Percentiles rank a stretch among this genome's conserved stretches.
These are phyloP conservation scores for Nannoperca obscura DNA, from an alignment of 2,797 vertebrate genomes.

Conservation along the genomic window DNA sequence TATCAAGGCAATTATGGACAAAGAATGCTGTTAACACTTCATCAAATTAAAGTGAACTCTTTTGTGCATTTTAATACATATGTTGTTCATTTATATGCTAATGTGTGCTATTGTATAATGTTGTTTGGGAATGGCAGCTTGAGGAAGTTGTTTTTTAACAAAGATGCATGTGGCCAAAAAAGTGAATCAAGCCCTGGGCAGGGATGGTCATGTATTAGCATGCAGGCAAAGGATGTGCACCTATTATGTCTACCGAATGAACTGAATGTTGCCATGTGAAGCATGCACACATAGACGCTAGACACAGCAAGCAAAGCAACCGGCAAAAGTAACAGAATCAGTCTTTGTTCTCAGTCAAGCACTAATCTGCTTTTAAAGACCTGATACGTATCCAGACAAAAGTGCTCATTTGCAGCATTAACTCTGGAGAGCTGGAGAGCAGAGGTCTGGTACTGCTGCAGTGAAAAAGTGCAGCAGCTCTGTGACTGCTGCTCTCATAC, in stretches of 20 bases:
- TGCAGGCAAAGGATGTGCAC: slow-evolving; percentile 24
- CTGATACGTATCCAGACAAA: slow-evolving; percentile 29
- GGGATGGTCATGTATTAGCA: slow-evolving; percentile 1
- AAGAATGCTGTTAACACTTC: not conserved
- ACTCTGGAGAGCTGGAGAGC: slow-evolving; percentile 24
- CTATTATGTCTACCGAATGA: not conserved
- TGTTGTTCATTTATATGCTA: slow-evolving; percentile 42
- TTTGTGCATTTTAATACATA: slow-evolving; percentile 20
- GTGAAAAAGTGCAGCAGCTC: slow-evolving; percentile 34
- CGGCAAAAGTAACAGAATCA: slow-evolving; percentile 18
- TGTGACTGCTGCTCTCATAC: slow-evolving; percentile 38
- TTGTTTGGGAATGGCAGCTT: slow-evolving; percentile 11
- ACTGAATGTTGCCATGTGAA: not conserved
- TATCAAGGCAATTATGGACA: slow-evolving; percentile 33
- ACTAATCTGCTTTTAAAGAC: slow-evolving; percentile 40
- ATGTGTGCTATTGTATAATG: not conserved
- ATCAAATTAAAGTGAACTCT: slow-evolving; percentile 26
- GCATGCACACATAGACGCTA: not conserved
- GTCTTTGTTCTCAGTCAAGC: slow-evolving; percentile 5
- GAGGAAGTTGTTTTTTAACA: slow-evolving; percentile 20
- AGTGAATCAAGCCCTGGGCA: slow-evolving; percentile 6
- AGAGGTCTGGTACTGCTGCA: slow-evolving; percentile 36
- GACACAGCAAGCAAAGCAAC: slow-evolving; percentile 2
- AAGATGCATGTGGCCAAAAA: not conserved
- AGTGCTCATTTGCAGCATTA: slow-evolving; percentile 45